These are phyloP conservation scores for Micrasema longulum DNA, from an alignment of 1,140 invertebrate species.

Conservation along the genomic window DNA sequence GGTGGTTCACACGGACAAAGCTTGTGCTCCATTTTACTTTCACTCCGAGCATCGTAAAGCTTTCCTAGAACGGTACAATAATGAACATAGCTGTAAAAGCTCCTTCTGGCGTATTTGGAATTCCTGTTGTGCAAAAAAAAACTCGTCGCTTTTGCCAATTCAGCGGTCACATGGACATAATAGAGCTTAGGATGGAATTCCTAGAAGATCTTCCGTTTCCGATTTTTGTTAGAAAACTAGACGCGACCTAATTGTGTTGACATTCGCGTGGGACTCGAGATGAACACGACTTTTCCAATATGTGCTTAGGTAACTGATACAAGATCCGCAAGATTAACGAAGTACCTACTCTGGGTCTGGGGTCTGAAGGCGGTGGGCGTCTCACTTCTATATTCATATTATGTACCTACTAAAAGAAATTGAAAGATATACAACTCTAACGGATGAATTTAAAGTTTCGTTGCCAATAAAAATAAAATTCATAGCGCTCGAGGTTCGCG, in stretches of 20 bases:
- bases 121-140: constrained; percentile 42
- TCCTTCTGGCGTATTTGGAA: constrained; percentile 41
- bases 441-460: constrained; percentile 12
- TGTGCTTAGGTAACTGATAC: too few species aligned
- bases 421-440: constrained; percentile 23
- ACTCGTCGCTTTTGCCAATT: constrained; percentile 38
- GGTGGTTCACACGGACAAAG: constrained; percentile 21
- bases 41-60: constrained; percentile 25
- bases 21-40: constrained; percentile 32
- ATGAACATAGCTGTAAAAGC: constrained; percentile 45
- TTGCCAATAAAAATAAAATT: constrained; percentile 25
- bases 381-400: neutral
- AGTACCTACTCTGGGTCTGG: neutral
- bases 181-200: constrained; percentile 35
- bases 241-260: constrained; percentile 22
- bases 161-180: constrained; percentile 42
- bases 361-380: constrained; percentile 7
- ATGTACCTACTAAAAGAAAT: neutral
- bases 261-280: constrained; percentile 9
- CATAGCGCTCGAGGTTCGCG: neutral
- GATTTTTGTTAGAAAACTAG: constrained; percentile 29
- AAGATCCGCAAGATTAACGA: constrained; percentile 7
- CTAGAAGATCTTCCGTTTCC: constrained; percentile 6
- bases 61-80: constrained; percentile 45
- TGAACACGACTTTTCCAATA: constrained; percentile 11